Conservation (phyloP, 2,888 invertebrate genomes). For the Dermolepida albohirtum region DNA sequence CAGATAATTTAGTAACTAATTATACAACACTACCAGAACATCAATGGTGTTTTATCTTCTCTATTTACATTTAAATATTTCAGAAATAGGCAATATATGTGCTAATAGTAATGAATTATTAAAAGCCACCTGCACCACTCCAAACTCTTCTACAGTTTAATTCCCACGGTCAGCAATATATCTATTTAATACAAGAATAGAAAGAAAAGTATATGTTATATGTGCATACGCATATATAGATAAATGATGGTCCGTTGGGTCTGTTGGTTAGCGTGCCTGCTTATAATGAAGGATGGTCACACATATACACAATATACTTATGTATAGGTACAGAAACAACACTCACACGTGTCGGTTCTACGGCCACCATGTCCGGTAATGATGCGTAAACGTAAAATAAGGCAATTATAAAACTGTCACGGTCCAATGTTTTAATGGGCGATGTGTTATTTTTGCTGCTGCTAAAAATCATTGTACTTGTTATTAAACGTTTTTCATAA, state of each 20-base stretch:
- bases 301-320: neutral
- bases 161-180: constrained; percentile 26
- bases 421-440: constrained; percentile 44
- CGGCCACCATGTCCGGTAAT: constrained; percentile 42
- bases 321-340: neutral
- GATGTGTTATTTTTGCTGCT: constrained; percentile 23
- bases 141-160: constrained; percentile 1
- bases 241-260: constrained; percentile 10
- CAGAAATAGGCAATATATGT: too few species aligned
- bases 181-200: constrained; percentile 13
- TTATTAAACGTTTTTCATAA: constrained; percentile 14
- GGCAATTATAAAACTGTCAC: constrained; percentile 44
- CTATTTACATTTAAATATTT: too few species aligned
- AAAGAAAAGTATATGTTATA: neutral
- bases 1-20: too few species aligned
- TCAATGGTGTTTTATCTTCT: too few species aligned
- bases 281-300: constrained; percentile 9
- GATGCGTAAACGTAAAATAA: constrained; percentile 48
- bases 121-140: too few species aligned
- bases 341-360: constrained; percentile 19
- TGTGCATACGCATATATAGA: neutral
- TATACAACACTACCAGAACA: too few species aligned
- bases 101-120: too few species aligned
- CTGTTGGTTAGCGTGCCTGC: constrained; percentile 25
- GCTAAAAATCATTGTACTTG: constrained; percentile 18